These are phyloP conservation scores for Drosophila villosipedis DNA, from an alignment of 2,888 invertebrate genomes.

Conservation along the genomic window DNA sequence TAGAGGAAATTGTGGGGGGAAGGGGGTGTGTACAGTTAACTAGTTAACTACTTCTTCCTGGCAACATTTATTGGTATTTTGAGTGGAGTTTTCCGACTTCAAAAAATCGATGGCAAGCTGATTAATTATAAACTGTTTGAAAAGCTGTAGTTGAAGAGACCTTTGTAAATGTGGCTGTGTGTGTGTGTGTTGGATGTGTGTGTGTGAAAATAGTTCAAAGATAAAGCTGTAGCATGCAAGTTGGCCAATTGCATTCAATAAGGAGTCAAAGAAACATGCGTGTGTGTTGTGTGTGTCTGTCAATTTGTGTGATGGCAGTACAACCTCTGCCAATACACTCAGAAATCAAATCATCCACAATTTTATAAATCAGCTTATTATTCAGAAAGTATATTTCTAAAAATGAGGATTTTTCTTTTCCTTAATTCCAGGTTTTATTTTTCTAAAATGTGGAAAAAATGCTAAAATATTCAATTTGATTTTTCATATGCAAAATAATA, in stretches of 20 bases:
- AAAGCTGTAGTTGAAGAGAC: background rate
- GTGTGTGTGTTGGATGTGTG: constrained; percentile 1
- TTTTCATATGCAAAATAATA: too few relatives aligned
- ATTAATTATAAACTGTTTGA: constrained; percentile 74
- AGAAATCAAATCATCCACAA: background rate
- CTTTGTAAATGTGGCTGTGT: background rate
- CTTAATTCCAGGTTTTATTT: background rate
- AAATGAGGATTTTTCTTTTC: background rate
- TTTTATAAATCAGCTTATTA: background rate
- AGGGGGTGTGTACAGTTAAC: background rate
- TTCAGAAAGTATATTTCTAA: background rate
- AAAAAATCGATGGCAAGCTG: constrained; percentile 74
- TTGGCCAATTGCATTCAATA: constrained; percentile 20
- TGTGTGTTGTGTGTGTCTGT: constrained; percentile 16
- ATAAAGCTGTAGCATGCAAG: constrained; percentile 9
- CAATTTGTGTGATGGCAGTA: constrained; percentile 30
- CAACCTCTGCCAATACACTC: background rate
- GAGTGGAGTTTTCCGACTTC: constrained; percentile 56
- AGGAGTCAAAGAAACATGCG: constrained; percentile 7
- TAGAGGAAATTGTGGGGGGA: too few relatives aligned
- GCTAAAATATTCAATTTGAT: background rate
- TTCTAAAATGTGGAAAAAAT: background rate
- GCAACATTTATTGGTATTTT: constrained; percentile 67
- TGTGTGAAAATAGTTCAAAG: constrained; percentile 22
- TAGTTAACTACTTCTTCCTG: constrained; percentile 12